Evolutionary conservation across 2,888 invertebrate genomes (phyloP).

Genomic region (Marronus borbonicus): DNA sequence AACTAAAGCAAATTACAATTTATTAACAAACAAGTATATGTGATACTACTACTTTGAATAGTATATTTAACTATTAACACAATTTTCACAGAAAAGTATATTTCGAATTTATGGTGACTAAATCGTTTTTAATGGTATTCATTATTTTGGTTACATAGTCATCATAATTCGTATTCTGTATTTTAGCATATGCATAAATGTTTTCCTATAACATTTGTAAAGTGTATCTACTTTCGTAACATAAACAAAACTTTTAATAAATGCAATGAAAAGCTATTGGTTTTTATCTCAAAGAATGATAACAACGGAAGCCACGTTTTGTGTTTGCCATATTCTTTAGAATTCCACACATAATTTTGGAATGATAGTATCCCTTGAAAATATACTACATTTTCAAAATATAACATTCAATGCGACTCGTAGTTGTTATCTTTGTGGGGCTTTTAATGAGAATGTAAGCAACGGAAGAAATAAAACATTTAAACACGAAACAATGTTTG

Average conservation of each 20-base stretch:
- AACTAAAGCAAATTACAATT: conserved; percentile 33
- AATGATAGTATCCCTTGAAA: too few relatives aligned
- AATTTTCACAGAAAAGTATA: background rate
- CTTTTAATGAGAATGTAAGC: too few relatives aligned
- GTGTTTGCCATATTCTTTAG: too few relatives aligned
- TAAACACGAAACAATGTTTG: too few relatives aligned
- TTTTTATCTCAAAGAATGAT: background rate
- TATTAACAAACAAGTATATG: conserved; percentile 42
- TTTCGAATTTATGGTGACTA: conserved; percentile 12
- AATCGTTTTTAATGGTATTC: background rate
- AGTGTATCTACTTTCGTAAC: conserved; percentile 15
- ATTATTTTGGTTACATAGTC: background rate
- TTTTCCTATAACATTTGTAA: conserved; percentile 34
- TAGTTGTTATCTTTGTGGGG: too few relatives aligned
- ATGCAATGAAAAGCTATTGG: conserved; percentile 1
- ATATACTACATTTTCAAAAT: too few relatives aligned
- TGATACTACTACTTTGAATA: conserved; percentile 30
- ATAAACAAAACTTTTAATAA: conserved; percentile 37
- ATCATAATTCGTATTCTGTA: conserved; percentile 6
- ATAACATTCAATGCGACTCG: too few relatives aligned
- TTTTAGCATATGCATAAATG: background rate
- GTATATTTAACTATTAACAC: conserved; percentile 10
- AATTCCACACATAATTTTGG: too few relatives aligned
- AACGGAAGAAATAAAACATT: too few relatives aligned
- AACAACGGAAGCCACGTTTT: too few relatives aligned